These are phyloP conservation scores for Meandrina meandrites DNA, from an alignment of 92 coral and sea anemone species.

Conservation along the genomic window DNA sequence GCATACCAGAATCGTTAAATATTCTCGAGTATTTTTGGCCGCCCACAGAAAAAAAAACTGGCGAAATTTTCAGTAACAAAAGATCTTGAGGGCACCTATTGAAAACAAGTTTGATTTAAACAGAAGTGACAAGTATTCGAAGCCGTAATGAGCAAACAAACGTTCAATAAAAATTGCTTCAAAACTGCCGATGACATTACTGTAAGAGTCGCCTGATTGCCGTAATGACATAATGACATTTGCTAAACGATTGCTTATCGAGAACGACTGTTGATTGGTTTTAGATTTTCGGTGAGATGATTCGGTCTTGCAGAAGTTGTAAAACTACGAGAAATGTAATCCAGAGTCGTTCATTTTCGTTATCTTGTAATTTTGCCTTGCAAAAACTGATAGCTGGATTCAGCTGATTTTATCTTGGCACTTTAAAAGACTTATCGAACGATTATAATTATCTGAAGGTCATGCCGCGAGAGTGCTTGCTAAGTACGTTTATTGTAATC, in stretches of 20 bases:
- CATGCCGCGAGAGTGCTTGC: neutral
- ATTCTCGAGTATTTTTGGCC: neutral
- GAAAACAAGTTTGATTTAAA: neutral
- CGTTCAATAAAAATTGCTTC: neutral
- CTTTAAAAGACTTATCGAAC: neutral
- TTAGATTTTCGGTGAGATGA: neutral
- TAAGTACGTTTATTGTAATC: neutral
- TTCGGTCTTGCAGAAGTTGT: neutral
- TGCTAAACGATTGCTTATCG: neutral
- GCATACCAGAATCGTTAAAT: conserved; percentile 2
- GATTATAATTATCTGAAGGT: neutral
- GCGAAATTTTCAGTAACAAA: neutral
- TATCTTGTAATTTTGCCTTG: neutral
- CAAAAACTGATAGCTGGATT: neutral
- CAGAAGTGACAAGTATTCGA: neutral
- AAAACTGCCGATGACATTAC: conserved; percentile 8
- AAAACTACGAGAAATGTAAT: neutral
- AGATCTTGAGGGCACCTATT: neutral
- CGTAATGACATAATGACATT: neutral
- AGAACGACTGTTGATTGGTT: neutral
- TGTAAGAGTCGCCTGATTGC: neutral
- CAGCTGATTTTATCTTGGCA: neutral
- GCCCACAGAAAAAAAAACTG: neutral
- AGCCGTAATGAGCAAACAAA: neutral
- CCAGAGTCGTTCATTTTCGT: neutral